Evolutionary conservation across 2,113 vertebrate species (phyloP).

Genomic region (Elephas maximus): DNA sequence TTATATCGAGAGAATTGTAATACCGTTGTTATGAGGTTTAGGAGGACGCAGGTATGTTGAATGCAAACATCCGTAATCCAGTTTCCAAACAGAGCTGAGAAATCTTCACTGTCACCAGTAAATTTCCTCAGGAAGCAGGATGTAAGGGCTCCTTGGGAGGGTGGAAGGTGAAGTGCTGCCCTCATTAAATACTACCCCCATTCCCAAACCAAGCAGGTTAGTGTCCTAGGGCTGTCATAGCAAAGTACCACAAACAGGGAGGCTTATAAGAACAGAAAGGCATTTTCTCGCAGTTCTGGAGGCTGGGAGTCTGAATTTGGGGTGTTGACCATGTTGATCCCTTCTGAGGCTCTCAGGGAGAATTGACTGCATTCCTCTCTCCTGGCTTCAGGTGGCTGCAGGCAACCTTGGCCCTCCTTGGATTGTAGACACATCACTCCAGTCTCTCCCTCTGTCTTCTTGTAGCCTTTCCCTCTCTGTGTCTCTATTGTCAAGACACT

Average conservation of each 20-base stretch:
- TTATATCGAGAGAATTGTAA: fast-evolving
- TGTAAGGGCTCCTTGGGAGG: neutral
- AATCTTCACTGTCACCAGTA: fast-evolving
- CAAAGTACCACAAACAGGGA: neutral
- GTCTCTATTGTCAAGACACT: neutral
- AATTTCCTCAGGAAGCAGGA: neutral
- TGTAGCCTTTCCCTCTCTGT: neutral
- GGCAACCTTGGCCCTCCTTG: neutral
- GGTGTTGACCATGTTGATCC: neutral
- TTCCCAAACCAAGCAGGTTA: neutral
- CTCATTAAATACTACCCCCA: neutral
- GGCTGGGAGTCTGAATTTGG: neutral
- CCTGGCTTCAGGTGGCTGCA: neutral
- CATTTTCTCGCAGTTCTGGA: neutral
- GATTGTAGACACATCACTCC: neutral
- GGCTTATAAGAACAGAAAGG: neutral
- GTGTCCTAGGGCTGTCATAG: neutral
- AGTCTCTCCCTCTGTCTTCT: neutral
- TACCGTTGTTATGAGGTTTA: fast-evolving
- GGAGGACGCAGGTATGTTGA: fast-evolving
- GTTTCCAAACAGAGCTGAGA: neutral
- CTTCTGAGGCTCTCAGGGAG: neutral
- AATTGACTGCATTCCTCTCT: neutral
- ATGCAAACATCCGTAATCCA: too few species aligned
- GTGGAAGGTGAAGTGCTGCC: too few species aligned